phyloP scores from a whole-genome alignment of 2,888 invertebrate species.

The Phengaris alcon region DNA sequence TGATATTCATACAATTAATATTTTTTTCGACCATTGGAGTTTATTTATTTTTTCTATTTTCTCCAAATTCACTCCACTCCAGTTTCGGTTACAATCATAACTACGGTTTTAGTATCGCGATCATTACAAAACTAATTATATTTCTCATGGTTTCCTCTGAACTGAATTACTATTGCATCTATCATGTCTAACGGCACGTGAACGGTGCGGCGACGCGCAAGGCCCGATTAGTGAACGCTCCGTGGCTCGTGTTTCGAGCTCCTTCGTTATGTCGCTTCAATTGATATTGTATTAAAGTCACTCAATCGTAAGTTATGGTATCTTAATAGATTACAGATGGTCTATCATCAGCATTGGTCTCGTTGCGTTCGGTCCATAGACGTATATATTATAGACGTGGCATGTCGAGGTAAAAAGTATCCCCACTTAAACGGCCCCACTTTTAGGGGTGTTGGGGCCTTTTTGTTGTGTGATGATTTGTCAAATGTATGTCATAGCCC shows the following conservation, averaged over 20 bases:
- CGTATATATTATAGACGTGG: too few relatives aligned
- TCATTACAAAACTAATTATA: slow-evolving; percentile 1
- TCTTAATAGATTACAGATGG: slow-evolving; percentile 22
- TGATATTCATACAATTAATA: too few relatives aligned
- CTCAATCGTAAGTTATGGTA: slow-evolving; percentile 24
- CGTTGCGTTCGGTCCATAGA: not conserved
- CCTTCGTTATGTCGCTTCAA: slow-evolving; percentile 43
- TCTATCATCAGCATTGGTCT: not conserved
- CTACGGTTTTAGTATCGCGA: not conserved
- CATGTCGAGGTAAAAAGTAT: too few relatives aligned
- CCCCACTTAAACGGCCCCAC: too few relatives aligned
- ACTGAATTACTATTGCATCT: slow-evolving; percentile 41
- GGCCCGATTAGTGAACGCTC: slow-evolving; percentile 64
- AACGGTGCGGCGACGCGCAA: slow-evolving; percentile 59
- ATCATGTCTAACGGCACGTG: slow-evolving; percentile 62
- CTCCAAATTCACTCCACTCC: not conserved
- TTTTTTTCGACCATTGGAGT: too few relatives aligned
- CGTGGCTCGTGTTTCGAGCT: slow-evolving; percentile 58
- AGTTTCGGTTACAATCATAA: not conserved
- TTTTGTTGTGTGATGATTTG: too few relatives aligned
- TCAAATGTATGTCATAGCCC: too few relatives aligned
- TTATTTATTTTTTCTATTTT: not conserved
- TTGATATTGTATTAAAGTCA: slow-evolving; percentile 31
- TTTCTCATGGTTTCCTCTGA: slow-evolving; percentile 9
- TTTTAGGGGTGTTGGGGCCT: too few relatives aligned